Evolutionary conservation across 2,113 vertebrate genomes (phyloP), one percentile per base, ranked within the genome.

Genomic region (Pholis gunnellus): DNA sequence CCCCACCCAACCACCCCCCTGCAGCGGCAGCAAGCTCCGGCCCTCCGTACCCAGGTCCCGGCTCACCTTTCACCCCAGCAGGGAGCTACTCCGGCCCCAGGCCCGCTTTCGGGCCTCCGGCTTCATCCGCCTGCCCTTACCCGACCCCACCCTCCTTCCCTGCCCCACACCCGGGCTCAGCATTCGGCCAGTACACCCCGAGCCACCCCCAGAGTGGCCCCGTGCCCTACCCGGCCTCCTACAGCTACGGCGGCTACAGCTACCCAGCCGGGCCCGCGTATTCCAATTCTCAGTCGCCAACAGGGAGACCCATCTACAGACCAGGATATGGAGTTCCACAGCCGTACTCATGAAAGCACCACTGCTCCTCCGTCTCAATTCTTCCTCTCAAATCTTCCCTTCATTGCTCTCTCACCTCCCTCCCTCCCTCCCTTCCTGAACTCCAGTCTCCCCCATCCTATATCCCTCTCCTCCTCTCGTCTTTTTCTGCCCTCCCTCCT

Each of bases 321-420:
- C 91, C 95, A 34, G 95, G 95, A 59, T 95, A 95, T 67, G 94
- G 95, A 60, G 93, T 95, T 15, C 92, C 95, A 31, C 95, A 95
- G 88, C 93, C 91, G 20, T 95, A 94, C 86, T 96, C 95, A 85
- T 96, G 94, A 95, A 90, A 86, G 82, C 73, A 69, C 78, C 40
- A 27, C 72, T 82, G 54, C 67, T 60, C 71, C 59, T 63, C 18
- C 15, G 9, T 65, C 70, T 78, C 22, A 14, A 7, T 48, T 75
- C 78, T 72, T 70, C 42, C 67, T 61, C 72, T 78, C 25, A 15
- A 6, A 46, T 72, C 77, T 74, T 70, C 42, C 63, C 72, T 57
- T 25, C 61, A 50, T 77, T 40, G n/a, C 60, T 61, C 36, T 66
- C 46, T 74, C 67, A 25, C 52, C 52, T n/a, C 52, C 27, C 25